Base-by-base conservation (phyloP, 53 echinoderm and acorn worm species). In the Holothuria scabra region DNA sequence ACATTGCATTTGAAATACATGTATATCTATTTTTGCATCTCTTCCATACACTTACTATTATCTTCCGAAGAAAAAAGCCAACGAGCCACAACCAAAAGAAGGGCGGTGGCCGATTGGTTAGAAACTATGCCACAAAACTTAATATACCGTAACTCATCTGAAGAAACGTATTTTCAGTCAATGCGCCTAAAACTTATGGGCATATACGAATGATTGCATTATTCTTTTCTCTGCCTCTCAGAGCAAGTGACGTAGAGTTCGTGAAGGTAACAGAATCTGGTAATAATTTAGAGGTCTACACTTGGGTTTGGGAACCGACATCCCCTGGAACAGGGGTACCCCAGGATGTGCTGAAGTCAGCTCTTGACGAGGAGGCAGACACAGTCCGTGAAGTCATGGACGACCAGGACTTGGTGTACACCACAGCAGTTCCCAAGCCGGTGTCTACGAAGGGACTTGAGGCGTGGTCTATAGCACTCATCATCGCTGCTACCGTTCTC, bases 291-390 rank as follows among this genome's bases (percentile, higher is more conserved):
- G 84, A 91, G 68, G 81, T 94, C 48, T 87, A 80, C 72, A 87
- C 83, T 9, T 94, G 94, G 94, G 90, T 94, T 8, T 85, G 86
- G 49, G 82, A 91, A 52, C 90, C 88, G 11, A 65, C 79, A 22
- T 56, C 82, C 4, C 60, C 83, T 22, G 84, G 76, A 28, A 57
- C 28, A 8, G 76, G 76, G 23, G 57, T 76, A 29, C 48, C 46
- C 28, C 76, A 76, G 56, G 76, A 76, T 76, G 76, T 76, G 28
- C 56, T 76, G 52, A 76, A 56, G 30, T 28, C 76, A 76, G 76
- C 76, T 55, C 57, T 76, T 31, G 76, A 76, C 29, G 76, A 76
- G 8, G 26, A 76, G 3, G n/a, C 28, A 57, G 76, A 76, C 14
- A 76, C 76, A 19, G 57, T 76, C 9, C 31, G 9, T 13, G 76